phyloP scores from a whole-genome alignment of 2,888 invertebrate species.

The Oxystoma pomonae region DNA sequence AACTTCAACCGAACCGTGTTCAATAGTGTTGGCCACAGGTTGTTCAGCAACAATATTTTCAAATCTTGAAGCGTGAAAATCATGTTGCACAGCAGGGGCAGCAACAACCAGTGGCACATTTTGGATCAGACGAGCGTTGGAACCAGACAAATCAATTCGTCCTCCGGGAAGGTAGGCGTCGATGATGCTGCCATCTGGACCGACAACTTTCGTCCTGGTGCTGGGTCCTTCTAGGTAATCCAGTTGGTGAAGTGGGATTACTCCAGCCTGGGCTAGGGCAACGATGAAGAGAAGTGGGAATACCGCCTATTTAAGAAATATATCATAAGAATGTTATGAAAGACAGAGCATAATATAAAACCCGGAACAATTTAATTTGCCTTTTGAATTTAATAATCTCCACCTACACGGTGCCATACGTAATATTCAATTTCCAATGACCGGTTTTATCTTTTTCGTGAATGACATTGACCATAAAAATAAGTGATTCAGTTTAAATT shows the following conservation, averaged over 20 bases:
- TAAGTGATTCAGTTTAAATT: no score
- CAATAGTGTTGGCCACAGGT: slow-evolving; percentile 5
- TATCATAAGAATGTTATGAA: no score
- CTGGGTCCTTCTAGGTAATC: slow-evolving; percentile 32
- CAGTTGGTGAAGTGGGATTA: slow-evolving; percentile 20
- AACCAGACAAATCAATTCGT: slow-evolving; percentile 22
- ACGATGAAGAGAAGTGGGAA: slow-evolving; percentile 6
- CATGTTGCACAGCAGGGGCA: slow-evolving; percentile 11
- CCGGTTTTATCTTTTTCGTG: no score
- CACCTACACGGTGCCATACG: no score
- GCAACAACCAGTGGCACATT: slow-evolving; percentile 19
- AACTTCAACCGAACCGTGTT: background rate
- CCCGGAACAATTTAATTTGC: no score
- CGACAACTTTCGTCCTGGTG: slow-evolving; percentile 29
- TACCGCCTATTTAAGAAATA: slow-evolving; percentile 4
- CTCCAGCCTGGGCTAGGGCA: slow-evolving; percentile 21
- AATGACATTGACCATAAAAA: no score
- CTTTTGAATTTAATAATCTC: no score
- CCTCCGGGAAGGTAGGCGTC: slow-evolving; percentile 29
- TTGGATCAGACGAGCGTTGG: slow-evolving; percentile 15
- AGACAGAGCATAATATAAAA: no score
- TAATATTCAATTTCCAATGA: no score
- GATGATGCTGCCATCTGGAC: slow-evolving; percentile 33
- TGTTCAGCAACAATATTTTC: slow-evolving; percentile 5
- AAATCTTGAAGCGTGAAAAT: background rate